These are phyloP conservation scores for Cladorhizidae sp. DNA, from an alignment of 37 sponge, comb jelly and placozoan genomes.

Conservation along the genomic window DNA sequence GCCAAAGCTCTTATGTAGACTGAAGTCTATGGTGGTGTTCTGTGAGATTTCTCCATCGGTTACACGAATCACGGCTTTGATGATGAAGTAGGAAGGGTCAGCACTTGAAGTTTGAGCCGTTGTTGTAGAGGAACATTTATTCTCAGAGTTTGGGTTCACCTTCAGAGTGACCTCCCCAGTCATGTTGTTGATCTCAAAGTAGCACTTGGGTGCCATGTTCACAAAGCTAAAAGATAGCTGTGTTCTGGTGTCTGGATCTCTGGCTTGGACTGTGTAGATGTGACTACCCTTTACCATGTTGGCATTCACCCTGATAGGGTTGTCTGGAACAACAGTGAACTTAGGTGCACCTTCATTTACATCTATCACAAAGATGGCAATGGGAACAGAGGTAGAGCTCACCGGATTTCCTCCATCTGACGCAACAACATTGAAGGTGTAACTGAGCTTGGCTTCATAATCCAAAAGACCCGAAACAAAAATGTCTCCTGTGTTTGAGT, in stretches of 20 bases:
- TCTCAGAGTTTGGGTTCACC: not conserved
- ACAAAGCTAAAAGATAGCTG: conserved; percentile 38
- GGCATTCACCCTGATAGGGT: not conserved
- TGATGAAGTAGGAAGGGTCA: conserved; percentile 1
- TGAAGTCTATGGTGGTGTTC: not conserved
- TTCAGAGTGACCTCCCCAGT: conserved; percentile 40
- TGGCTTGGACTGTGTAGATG: conserved; percentile 28
- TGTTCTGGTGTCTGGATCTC: conserved; percentile 40
- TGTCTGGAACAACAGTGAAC: conserved; percentile 2
- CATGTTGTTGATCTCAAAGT: conserved; percentile 10
- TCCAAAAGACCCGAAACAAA: conserved; percentile 7
- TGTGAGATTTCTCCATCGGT: not conserved
- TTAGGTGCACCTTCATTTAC: conserved; percentile 50
- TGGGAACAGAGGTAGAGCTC: not conserved
- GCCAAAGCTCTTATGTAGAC: not conserved
- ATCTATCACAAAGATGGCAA: conserved; percentile 22
- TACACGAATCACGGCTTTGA: conserved; percentile 1
- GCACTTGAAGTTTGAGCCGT: not conserved
- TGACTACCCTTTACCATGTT: not conserved
- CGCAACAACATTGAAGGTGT: conserved; percentile 32
- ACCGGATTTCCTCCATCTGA: conserved; percentile 11
- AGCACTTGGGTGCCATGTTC: not conserved
- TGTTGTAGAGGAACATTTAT: not conserved
- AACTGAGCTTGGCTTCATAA: conserved; percentile 3
- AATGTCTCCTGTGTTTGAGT: conserved; percentile 21